Base-by-base conservation (phyloP, 2,113 vertebrate genomes). In the Salminus brasiliensis region DNA sequence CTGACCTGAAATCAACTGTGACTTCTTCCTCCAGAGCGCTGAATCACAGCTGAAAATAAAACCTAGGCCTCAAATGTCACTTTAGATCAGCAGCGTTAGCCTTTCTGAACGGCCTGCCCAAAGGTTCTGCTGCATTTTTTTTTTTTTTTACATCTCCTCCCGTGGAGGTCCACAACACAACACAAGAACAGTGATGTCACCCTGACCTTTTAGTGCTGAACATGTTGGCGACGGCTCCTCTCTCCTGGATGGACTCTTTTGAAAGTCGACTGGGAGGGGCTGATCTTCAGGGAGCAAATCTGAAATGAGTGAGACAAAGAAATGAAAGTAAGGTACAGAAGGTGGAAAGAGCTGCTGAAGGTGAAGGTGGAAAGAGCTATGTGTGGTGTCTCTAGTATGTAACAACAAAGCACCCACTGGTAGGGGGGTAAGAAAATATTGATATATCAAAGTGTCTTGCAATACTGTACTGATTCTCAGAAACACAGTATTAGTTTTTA, bases 191-290 rank as follows among this genome's bases (percentile, higher is more conserved):
- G 85, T 81, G 82, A 91, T 83, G 88, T 78, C 73, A 72, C 45
- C 84, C 95, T 94, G 86, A 97, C 96, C 96, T 97, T 93, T 96
- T 97, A 80, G 94, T 95, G 92, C 90, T 95, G 93, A 97, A 96
- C 96, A 97, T 97, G 90, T 89, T 90, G 91, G 87, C 25, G 0
- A 0, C 81, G 88, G 89, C 83, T 81, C 90, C 88, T 88, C 89
- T 85, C 88, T 89, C 73, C 86, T 90, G 88, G 75, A 78, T 90
- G 88, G 75, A 78, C 27, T 23, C 72, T 84, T 85, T 66, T 83
- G 86, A 81, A 79, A 84, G 83, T 88, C 52, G 43, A 82, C 78
- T 88, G 81, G 83, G 77, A 69, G 78, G 84, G 79, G 21, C 27
- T 60, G 78, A n/a, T 87, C 81, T 92, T 90, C 75, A 90, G 76